Base-by-base conservation (phyloP, 2,113 vertebrate genomes). In the Halichoerus grypus region DNA sequence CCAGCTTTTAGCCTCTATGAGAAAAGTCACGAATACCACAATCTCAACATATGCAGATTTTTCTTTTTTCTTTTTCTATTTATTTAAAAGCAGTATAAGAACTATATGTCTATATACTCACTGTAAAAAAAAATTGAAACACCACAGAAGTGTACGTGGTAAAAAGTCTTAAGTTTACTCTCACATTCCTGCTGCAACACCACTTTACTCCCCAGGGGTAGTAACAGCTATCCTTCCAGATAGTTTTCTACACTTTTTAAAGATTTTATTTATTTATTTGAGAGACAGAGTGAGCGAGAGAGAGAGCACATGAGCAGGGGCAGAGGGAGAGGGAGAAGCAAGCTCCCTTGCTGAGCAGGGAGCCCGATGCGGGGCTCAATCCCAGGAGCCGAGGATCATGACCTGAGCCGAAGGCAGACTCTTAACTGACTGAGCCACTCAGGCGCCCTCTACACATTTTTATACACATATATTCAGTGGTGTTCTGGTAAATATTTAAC, bases 1-100 rank as follows among this genome's bases (percentile, higher is more conserved):
- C 28, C 69, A 79, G 36, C 36, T 96, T 97, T 94, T 53, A 91
- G 57, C n/a, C 28, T 85, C 81, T 95, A 36, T 19, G 59, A 93
- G 49, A 92, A 96, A 89, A 94, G 72, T 8, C 49, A 93, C 16
- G 79, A 86, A 91, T 67, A 82, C 21, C 61, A 86, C 39, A 96
- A 57, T 24, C 8, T 61, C 26, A 77, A 71, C 12, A 95, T 22
- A 86, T n/a, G 49, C 26, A 67, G 15, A 87, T 91, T 72, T 97
- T 77, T 19, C n/a, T 80, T 31, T 59, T 18, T 83, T 46, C 46
- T 46, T 67, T 67, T 67, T 67, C 63, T 33, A 16, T 33, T 67
- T 67, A 14, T 91, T 87, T 65, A 21, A 74, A 89, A 91, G 55
- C 8, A 86, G 71, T 39, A 42, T 14, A 81, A 67, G 53, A 33